These are phyloP conservation scores for Cantharis nigra DNA, from an alignment of 2,888 invertebrate genomes.

Conservation along the genomic window DNA sequence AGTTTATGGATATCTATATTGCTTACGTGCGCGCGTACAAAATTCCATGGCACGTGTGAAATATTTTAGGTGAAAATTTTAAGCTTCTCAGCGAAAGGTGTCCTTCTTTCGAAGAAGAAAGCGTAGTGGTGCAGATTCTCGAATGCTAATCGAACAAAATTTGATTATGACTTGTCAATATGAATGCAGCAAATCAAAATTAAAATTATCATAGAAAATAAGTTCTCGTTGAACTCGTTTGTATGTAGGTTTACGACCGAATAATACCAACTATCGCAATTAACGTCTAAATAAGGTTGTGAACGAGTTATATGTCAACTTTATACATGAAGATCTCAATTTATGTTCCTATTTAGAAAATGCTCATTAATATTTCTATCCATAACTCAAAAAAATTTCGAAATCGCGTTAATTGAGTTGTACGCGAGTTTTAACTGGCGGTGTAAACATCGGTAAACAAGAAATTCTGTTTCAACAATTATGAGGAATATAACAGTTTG, in stretches of 20 bases:
- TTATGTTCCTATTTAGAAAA: constrained; percentile 16
- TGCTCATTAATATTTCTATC: not conserved
- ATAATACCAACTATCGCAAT: constrained; percentile 28
- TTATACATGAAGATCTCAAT: constrained; percentile 19
- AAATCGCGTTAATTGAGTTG: not conserved
- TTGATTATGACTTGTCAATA: not conserved
- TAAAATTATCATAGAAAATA: constrained; percentile 20
- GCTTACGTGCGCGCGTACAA: not conserved
- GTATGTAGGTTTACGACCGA: constrained; percentile 31
- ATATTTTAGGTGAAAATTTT: not conserved
- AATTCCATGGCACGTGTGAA: not conserved
- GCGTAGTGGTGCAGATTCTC: not conserved
- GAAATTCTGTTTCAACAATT: constrained; percentile 10
- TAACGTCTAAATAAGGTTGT: constrained; percentile 24
- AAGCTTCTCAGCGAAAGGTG: not conserved
- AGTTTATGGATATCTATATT: not conserved
- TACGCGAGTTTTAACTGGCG: not conserved
- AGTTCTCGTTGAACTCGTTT: constrained; percentile 24
- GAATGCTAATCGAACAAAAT: not conserved
- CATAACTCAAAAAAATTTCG: not conserved
- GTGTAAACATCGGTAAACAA: not conserved
- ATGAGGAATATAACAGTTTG: constrained; percentile 20
- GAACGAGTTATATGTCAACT: constrained; percentile 19
- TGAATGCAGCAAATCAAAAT: constrained; percentile 6
- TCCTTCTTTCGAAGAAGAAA: constrained; percentile 2